Evolutionary conservation across 2,113 vertebrate genomes (phyloP).

Genomic region (Mixornis gularis): DNA sequence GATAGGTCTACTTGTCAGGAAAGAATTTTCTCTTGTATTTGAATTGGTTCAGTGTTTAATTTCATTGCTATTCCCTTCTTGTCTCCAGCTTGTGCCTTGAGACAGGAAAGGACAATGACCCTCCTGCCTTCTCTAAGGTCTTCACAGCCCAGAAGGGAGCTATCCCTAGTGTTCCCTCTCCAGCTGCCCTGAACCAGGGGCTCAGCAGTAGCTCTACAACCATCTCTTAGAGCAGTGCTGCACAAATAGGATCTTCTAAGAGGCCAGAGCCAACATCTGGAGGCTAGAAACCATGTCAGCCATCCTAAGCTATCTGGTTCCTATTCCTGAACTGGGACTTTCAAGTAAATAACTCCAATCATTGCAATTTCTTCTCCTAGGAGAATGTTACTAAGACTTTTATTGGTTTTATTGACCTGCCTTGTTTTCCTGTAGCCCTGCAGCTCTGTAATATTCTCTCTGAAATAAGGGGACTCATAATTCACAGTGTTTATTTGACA

Average conservation of each 20-base stretch:
- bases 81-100: background rate
- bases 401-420: conserved; percentile 13
- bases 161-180: background rate
- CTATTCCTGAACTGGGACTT: background rate
- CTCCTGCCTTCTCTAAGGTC: background rate
- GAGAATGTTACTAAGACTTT: conserved; percentile 8
- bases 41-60: background rate
- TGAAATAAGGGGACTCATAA: background rate
- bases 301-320: background rate
- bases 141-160: background rate
- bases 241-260: background rate
- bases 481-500: conserved; percentile 28
- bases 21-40: background rate
- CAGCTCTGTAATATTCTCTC: background rate
- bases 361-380: conserved; percentile 9
- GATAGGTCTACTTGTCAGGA: background rate
- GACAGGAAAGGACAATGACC: background rate
- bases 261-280: background rate
- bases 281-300: background rate
- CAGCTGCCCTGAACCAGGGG: background rate
- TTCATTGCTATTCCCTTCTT: background rate
- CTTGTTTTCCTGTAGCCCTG: conserved; percentile 21
- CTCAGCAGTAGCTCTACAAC: background rate
- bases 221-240: background rate
- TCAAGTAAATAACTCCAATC: background rate